Percentiles rank a stretch among this genome's conserved stretches.
phyloP scores from a whole-genome alignment of 2,888 invertebrate species.

The Scelioninae gen. 1 region DNA sequence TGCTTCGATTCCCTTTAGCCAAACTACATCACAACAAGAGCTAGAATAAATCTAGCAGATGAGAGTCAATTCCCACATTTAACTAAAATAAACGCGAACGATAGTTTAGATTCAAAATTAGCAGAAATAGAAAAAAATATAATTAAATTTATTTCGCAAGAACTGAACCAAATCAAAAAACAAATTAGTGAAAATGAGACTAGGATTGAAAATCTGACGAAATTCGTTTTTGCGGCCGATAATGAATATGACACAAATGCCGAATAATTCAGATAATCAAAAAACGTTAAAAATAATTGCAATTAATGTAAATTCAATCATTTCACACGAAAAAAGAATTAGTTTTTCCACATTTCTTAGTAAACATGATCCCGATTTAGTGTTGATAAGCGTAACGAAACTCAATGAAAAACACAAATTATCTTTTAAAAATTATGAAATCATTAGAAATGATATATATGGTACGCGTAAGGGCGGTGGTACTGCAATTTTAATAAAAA shows the following conservation, averaged over 20 bases:
- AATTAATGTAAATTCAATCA: slow-evolving; percentile 61
- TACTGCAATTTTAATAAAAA: slow-evolving; percentile 59
- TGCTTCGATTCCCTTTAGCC: too few species aligned
- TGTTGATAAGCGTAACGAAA: slow-evolving; percentile 64
- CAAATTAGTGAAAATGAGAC: too few species aligned
- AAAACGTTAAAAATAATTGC: slow-evolving; percentile 26
- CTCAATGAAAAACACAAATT: slow-evolving; percentile 47
- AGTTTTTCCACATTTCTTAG: background rate
- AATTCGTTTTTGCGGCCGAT: background rate
- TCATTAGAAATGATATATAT: slow-evolving; percentile 61
- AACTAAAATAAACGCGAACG: too few species aligned
- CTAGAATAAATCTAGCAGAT: too few species aligned
- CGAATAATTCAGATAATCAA: background rate
- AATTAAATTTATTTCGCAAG: too few species aligned
- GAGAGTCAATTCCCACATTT: too few species aligned
- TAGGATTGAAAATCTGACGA: background rate
- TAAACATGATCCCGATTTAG: slow-evolving; percentile 51
- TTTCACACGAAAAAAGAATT: slow-evolving; percentile 22
- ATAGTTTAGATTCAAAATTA: too few species aligned
- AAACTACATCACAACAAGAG: too few species aligned
- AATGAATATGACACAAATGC: background rate
- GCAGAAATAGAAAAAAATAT: too few species aligned
- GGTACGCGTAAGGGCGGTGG: slow-evolving; percentile 49
- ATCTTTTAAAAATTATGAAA: slow-evolving; percentile 40
- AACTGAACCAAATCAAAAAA: too few species aligned